Evolutionary conservation across 2,888 invertebrate genomes (phyloP), one percentile per base, ranked within the genome.

Genomic region (Galeopsomyia nigrocyanea): DNA sequence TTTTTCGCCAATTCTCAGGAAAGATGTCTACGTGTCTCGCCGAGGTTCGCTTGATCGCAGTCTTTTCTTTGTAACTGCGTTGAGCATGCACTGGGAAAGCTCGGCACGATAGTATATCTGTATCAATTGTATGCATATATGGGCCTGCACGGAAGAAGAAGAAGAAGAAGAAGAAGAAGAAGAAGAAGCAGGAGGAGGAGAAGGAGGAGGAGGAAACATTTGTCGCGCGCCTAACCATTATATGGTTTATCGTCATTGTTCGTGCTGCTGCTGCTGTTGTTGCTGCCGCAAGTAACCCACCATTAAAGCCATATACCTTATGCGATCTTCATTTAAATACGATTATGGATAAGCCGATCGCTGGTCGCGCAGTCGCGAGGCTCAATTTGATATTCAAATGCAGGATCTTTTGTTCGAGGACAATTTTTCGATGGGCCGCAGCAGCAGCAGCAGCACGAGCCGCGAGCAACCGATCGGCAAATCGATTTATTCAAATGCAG

Each of bases 121-220:
- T 85, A 85, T 85, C 85, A 86, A 86, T 85, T 85, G 85, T 86
- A 86, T 86, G 85, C 84, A 86, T 84, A 86, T 85, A 56, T n/a
- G n/a, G n/a, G n/a, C n/a, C n/a, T n/a, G n/a, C 47, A 51, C 19
- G 6, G 21, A 22, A 62, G 31, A 5, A 3, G 62, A 51, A 55
- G 57, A 51, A n/a, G n/a, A n/a, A n/a, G n/a, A n/a, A n/a, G n/a
- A n/a, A n/a, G n/a, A n/a, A n/a, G n/a, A n/a, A n/a, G 55, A 39
- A 16, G 47, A 61, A 62, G 10, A 69, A 68, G 65, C 69, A 50
- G 73, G 31, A 71, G 76, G 73, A 55, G 50, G 22, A 56, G 16
- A 21, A n/a, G 17, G 5, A 3, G 16, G 10, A 10, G 26, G 56
- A 26, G 21, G 57, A 66, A 80, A 80, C 79, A 83, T 84, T 83